A percentile compares a stretch with the other conserved stretches of the same genome.
These are phyloP conservation scores for Lipophrys pholis DNA, from an alignment of 2,113 vertebrate species.

Conservation along the genomic window DNA sequence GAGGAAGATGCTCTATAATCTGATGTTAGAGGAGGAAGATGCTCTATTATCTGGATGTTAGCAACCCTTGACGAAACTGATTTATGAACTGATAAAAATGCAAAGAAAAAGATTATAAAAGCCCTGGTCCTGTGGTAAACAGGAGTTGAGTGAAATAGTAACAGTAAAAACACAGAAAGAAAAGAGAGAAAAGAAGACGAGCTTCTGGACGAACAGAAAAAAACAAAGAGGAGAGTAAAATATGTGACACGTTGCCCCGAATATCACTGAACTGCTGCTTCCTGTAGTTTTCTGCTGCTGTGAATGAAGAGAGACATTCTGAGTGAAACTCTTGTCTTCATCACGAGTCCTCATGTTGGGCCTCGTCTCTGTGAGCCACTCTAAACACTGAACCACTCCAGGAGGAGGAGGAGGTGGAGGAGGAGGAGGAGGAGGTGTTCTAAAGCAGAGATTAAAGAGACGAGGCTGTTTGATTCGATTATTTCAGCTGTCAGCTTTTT, in stretches of 20 bases:
- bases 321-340: constrained; percentile 55
- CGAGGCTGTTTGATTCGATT: constrained; percentile 48
- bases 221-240: constrained; percentile 17
- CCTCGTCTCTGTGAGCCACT: constrained; percentile 58
- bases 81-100: too few species aligned
- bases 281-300: background rate
- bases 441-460: constrained; percentile 59
- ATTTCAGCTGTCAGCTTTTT: constrained; percentile 61
- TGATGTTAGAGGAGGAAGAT: too few species aligned
- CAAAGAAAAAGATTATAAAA: too few species aligned
- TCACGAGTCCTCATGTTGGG: constrained; percentile 55
- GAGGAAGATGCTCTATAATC: too few species aligned
- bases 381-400: too few species aligned
- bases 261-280: background rate
- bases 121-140: too few species aligned
- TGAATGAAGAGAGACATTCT: constrained; percentile 44
- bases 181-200: background rate
- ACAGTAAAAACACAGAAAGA: too few species aligned
- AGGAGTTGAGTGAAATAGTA: too few species aligned
- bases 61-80: too few species aligned
- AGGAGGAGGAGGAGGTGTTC: constrained; percentile 34
- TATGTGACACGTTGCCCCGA: background rate
- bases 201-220: background rate
- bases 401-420: constrained; percentile 20
- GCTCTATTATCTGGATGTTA: too few species aligned